Evolutionary conservation across 2,888 invertebrate species (phyloP).

Genomic region (Allacma fusca): DNA sequence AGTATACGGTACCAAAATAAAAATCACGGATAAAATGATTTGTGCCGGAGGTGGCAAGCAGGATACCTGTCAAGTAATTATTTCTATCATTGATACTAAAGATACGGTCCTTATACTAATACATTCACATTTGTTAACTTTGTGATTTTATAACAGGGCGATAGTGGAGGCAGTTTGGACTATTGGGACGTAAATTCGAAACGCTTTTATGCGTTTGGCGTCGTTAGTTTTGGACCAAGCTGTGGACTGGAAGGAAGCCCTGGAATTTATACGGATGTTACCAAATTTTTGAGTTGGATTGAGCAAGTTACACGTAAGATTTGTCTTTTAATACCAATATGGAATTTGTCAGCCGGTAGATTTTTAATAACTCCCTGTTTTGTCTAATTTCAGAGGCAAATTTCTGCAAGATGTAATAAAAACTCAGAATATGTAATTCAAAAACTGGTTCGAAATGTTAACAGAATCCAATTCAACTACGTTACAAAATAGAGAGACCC

Average conservation of each 20-base stretch:
- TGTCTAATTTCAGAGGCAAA: too few species aligned
- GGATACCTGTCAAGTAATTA: constrained; percentile 34
- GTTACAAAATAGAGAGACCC: too few species aligned
- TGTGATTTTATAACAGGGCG: constrained; percentile 8
- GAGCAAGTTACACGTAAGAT: constrained; percentile 36
- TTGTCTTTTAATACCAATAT: too few species aligned
- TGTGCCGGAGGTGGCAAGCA: constrained; percentile 10
- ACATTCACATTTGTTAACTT: not conserved
- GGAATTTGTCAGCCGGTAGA: too few species aligned
- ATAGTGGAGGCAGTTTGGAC: constrained; percentile 40
- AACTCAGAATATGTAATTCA: too few species aligned
- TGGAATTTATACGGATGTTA: constrained; percentile 28
- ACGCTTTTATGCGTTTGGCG: constrained; percentile 21
- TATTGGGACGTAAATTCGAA: not conserved
- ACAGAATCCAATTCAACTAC: too few species aligned
- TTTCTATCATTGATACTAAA: not conserved
- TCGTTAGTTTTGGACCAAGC: constrained; percentile 28
- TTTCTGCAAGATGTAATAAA: too few species aligned
- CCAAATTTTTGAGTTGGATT: constrained; percentile 40
- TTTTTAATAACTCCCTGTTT: too few species aligned
- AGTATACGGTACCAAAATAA: not conserved
- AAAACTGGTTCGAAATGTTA: too few species aligned
- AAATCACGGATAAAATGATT: constrained; percentile 31
- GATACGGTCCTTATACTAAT: not conserved
- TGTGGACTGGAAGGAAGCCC: constrained; percentile 29